These are phyloP conservation scores for Polydrusus pterygomalis DNA, from an alignment of 2,888 invertebrate genomes.

Conservation along the genomic window DNA sequence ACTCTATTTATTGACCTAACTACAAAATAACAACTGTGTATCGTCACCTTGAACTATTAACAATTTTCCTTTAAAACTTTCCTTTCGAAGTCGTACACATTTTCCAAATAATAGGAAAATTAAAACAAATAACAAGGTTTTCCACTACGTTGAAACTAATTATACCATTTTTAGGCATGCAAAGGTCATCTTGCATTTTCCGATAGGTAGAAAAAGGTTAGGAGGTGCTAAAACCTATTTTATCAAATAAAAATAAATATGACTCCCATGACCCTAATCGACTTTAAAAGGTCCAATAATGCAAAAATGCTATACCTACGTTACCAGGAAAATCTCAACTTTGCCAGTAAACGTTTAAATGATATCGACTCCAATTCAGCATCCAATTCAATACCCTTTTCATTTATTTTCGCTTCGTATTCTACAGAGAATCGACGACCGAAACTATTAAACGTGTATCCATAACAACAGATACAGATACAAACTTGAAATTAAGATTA, in stretches of 20 bases:
- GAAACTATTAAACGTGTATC: slow-evolving; percentile 51
- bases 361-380: slow-evolving; percentile 32
- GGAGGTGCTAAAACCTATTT: slow-evolving; percentile 34
- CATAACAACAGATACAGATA: slow-evolving; percentile 48
- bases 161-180: slow-evolving; percentile 46
- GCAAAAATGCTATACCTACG: neutral
- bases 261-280: slow-evolving; percentile 34
- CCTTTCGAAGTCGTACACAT: too few species aligned
- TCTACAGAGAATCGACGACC: slow-evolving; percentile 42
- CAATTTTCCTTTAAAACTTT: too few species aligned
- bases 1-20: too few species aligned
- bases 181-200: slow-evolving; percentile 53
- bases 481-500: slow-evolving; percentile 52
- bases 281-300: neutral
- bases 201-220: slow-evolving; percentile 49
- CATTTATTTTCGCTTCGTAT: slow-evolving; percentile 52
- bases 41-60: too few species aligned
- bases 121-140: slow-evolving; percentile 23
- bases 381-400: slow-evolving; percentile 39
- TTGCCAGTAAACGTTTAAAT: slow-evolving; percentile 9
- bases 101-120: slow-evolving; percentile 5
- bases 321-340: neutral
- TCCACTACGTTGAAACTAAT: slow-evolving; percentile 32
- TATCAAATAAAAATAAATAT: slow-evolving; percentile 23
- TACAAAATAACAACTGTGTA: too few species aligned